Evolutionary conservation across 2,888 invertebrate species (phyloP), one percentile per base, ranked within the genome.

Genomic region (Nycteola revayana): DNA sequence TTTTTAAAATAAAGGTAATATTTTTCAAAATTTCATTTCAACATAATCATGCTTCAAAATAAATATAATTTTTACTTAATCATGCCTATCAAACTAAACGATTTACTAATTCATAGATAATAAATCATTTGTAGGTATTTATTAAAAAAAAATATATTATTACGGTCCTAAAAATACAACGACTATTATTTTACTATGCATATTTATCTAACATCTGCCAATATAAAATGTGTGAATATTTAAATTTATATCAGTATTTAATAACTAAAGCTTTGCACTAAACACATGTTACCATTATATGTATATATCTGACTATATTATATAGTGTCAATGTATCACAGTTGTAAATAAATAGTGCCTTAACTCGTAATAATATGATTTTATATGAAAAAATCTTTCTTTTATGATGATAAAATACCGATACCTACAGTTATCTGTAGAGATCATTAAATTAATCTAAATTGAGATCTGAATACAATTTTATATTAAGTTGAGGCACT

Each of bases 1-100:
- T 92, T 95, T 90, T 91, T 95, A 94, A 91, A 88, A 75, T 44
- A 72, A 86, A 84, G 85, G 87, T 87, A 87, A 87, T 71, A 59
- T 65, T 50, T 60, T 68, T 63, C 49, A 57, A 67, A 72, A 71
- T n/a, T n/a, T n/a, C n/a, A n/a, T n/a, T n/a, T n/a, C n/a, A n/a
- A n/a, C n/a, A n/a, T n/a, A n/a, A n/a, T n/a, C n/a, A n/a, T n/a
- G n/a, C n/a, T n/a, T n/a, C n/a, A n/a, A n/a, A n/a, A n/a, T n/a
- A n/a, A n/a, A n/a, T n/a, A 72, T 56, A 3, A 27, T 49, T 47
- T 40, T 46, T 3, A 20, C 10, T 18, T 11, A n/a, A 28, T 22
- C 7, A 5, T n/a, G 3, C n/a, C 7, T 2, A 21, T 21, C 21
- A 7, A 2, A 21, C 21, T 21, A 21, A 21, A 21, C 14, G 5